These are phyloP conservation scores for Troides aeacus DNA, from an alignment of 2,888 invertebrate genomes.

Conservation along the genomic window DNA sequence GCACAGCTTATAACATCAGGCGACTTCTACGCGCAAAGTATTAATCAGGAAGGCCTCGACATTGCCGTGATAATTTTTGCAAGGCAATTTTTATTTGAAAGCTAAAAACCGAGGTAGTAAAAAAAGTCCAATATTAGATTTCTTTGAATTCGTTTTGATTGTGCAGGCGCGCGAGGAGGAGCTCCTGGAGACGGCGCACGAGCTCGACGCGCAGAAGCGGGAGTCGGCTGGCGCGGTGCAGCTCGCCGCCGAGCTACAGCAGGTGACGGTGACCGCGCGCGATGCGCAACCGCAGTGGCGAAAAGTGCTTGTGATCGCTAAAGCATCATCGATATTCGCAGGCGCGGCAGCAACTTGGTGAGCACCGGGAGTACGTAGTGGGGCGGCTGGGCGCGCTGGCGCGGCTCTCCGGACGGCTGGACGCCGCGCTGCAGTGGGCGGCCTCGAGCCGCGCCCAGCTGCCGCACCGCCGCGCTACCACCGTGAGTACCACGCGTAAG, in stretches of 20 bases:
- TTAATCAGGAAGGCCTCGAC: too few relatives aligned
- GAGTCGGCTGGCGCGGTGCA: constrained; percentile 29
- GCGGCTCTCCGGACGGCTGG: constrained; percentile 77
- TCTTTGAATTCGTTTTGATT: too few relatives aligned
- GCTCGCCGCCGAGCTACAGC: constrained; percentile 32
- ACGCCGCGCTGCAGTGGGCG: constrained; percentile 76
- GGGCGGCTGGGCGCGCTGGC: constrained; percentile 79
- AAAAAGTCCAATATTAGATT: too few relatives aligned
- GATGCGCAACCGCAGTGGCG: too few relatives aligned
- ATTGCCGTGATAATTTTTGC: too few relatives aligned
- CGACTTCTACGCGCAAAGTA: too few relatives aligned
- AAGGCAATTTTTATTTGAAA: too few relatives aligned
- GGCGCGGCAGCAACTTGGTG: constrained; percentile 68
- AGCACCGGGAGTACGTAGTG: constrained; percentile 78
- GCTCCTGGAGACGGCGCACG: constrained; percentile 63
- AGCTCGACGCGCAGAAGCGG: constrained; percentile 53
- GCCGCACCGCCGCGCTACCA: constrained; percentile 7
- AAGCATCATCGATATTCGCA: constrained; percentile 35
- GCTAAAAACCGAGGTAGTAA: too few relatives aligned
- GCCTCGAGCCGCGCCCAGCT: constrained; percentile 29
- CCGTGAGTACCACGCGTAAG: constrained; percentile 8
- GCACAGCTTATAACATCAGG: too few relatives aligned
- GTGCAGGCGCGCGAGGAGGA: constrained; percentile 79
- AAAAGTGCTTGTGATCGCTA: too few relatives aligned
- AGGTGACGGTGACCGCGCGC: constrained; percentile 24